A percentile compares a stretch with the other conserved stretches of the same genome.
phyloP scores from a whole-genome alignment of 2,888 invertebrate species.

The Heliconius ethilla region DNA sequence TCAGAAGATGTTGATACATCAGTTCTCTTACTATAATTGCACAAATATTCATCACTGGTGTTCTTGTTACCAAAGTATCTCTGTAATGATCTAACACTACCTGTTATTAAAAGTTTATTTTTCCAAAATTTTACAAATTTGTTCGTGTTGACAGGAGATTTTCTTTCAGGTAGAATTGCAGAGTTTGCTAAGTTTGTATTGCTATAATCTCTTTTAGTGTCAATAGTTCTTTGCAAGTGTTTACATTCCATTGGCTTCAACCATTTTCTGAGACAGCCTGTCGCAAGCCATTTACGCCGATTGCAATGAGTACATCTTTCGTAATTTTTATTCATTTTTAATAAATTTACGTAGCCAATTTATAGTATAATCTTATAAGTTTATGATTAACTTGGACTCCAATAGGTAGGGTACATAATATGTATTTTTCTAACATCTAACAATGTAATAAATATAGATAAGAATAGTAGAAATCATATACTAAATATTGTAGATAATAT shows the following conservation, averaged over 20 bases:
- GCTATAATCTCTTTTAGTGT: slow-evolving; percentile 71
- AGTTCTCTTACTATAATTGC: slow-evolving; percentile 60
- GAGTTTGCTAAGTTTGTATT: slow-evolving; percentile 72
- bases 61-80: slow-evolving; percentile 73
- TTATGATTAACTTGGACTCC: neutral
- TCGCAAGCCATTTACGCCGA: slow-evolving; percentile 75
- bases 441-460: slow-evolving; percentile 4
- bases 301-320: slow-evolving; percentile 76
- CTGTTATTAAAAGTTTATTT: slow-evolving; percentile 73
- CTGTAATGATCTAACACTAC: slow-evolving; percentile 73
- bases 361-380: slow-evolving; percentile 7
- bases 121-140: slow-evolving; percentile 79
- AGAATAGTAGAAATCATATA: neutral
- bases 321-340: slow-evolving; percentile 75
- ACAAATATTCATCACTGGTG: slow-evolving; percentile 62
- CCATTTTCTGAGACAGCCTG: slow-evolving; percentile 78
- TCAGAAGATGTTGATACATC: slow-evolving; percentile 68
- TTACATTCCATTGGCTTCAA: slow-evolving; percentile 79
- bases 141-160: slow-evolving; percentile 65
- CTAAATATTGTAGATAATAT: neutral
- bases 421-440: neutral
- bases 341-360: neutral
- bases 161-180: slow-evolving; percentile 71
- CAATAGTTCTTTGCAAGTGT: slow-evolving; percentile 75
- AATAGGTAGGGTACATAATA: neutral